These are phyloP conservation scores for Craseonycteris thonglongyai DNA, from an alignment of 2,113 vertebrate genomes.

Conservation along the genomic window DNA sequence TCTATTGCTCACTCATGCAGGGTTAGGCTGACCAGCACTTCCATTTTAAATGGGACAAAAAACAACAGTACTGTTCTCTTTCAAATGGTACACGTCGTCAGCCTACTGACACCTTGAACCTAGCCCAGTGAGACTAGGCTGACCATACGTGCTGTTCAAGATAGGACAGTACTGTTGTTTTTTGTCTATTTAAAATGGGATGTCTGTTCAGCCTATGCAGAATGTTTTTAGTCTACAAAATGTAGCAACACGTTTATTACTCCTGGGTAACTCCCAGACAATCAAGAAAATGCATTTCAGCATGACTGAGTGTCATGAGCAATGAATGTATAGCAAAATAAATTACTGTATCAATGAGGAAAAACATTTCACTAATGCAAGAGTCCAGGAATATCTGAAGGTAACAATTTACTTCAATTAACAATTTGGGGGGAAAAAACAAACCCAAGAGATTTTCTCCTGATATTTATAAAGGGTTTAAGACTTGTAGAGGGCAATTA, in stretches of 20 bases:
- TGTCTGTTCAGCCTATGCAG: no score
- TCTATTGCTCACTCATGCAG: neutral
- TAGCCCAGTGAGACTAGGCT: no score
- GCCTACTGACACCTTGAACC: no score
- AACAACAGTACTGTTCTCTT: no score
- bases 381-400: conserved; percentile 42
- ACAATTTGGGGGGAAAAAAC: neutral
- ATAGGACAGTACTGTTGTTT: no score
- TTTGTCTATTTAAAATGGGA: no score
- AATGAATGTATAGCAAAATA: conserved; percentile 48
- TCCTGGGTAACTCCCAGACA: conserved; percentile 40
- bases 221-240: conserved; percentile 51
- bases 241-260: conserved; percentile 50
- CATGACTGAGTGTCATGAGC: conserved; percentile 46
- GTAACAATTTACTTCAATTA: conserved; percentile 67
- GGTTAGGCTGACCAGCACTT: no score
- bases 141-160: no score
- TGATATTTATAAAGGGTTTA: conserved; percentile 36
- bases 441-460: neutral
- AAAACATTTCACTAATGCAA: conserved; percentile 44
- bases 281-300: conserved; percentile 66
- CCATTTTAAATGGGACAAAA: no score
- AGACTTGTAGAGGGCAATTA: neutral
- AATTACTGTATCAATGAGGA: conserved; percentile 53
- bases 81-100: no score